Evolutionary conservation across 2,888 invertebrate species (phyloP).

Genomic region (Periphyllus acericola): DNA sequence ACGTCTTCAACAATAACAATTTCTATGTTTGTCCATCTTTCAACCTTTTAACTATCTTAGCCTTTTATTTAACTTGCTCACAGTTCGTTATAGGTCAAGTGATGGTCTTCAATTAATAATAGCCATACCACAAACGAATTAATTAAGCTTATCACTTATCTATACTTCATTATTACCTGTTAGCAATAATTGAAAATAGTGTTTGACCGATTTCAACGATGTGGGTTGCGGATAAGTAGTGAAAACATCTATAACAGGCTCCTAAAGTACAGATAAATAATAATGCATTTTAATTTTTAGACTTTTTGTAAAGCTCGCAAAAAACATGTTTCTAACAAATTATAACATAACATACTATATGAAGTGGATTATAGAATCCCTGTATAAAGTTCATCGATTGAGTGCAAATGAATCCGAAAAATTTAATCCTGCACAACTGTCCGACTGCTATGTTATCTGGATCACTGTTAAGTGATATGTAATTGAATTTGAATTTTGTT

Average conservation of each 20-base stretch:
- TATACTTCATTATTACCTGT: slow-evolving; percentile 45
- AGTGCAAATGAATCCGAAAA: slow-evolving; percentile 29
- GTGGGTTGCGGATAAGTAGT: slow-evolving; percentile 63
- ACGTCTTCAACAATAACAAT: no score
- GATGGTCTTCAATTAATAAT: no score
- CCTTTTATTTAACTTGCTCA: no score
- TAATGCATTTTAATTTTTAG: background rate
- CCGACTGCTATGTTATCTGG: slow-evolving; percentile 33
- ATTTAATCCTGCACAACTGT: slow-evolving; percentile 10
- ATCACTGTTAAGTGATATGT: slow-evolving; percentile 27
- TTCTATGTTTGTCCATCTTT: no score
- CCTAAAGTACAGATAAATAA: slow-evolving; percentile 8
- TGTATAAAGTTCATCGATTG: slow-evolving; percentile 17
- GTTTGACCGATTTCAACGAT: slow-evolving; percentile 62
- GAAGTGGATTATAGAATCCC: slow-evolving; percentile 36
- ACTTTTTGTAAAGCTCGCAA: background rate
- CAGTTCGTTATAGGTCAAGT: no score
- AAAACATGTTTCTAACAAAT: background rate
- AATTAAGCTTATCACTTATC: no score
- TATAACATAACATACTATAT: slow-evolving; percentile 26
- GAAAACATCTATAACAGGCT: slow-evolving; percentile 59
- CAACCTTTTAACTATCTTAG: no score
- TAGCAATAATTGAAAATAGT: slow-evolving; percentile 62
- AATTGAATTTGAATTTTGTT: background rate
- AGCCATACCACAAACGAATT: no score